Percentiles rank a stretch among this genome's conserved stretches.
Conservation (phyloP, 2,113 vertebrate species). For the Hippocampus abdominalis region DNA sequence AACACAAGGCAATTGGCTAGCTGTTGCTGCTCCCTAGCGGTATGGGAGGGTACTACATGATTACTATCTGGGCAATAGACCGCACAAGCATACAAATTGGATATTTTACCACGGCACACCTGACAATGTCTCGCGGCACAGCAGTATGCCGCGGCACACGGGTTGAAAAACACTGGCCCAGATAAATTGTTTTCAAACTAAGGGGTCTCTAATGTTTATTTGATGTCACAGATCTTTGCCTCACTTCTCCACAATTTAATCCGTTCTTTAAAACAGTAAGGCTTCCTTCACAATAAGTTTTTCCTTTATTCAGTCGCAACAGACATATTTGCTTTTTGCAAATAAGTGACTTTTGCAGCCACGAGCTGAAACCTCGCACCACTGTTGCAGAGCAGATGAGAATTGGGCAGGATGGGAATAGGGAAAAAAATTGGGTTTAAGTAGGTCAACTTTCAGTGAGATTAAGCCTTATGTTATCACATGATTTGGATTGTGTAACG, state of each 20-base stretch:
- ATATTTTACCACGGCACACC: no score
- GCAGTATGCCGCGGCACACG: no score
- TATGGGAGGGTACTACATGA: no score
- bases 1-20: no score
- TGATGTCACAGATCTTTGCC: not conserved
- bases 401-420: not conserved
- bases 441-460: conserved; percentile 30
- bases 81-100: no score
- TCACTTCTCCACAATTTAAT: not conserved
- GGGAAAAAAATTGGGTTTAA: conserved; percentile 16
- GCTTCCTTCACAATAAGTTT: not conserved
- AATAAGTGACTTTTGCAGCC: conserved; percentile 8
- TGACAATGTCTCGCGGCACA: no score
- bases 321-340: not conserved
- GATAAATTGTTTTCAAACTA: not conserved
- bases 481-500: not conserved
- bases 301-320: not conserved
- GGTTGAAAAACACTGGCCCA: no score
- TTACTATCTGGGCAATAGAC: no score
- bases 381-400: conserved; percentile 6
- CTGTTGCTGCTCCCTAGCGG: no score
- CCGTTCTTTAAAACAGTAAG: not conserved
- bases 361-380: conserved; percentile 13
- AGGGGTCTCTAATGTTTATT: not conserved
- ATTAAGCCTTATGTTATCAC: conserved; percentile 2